Conservation (phyloP, 23 tunicate species). For the Ciona savignyi region DNA sequence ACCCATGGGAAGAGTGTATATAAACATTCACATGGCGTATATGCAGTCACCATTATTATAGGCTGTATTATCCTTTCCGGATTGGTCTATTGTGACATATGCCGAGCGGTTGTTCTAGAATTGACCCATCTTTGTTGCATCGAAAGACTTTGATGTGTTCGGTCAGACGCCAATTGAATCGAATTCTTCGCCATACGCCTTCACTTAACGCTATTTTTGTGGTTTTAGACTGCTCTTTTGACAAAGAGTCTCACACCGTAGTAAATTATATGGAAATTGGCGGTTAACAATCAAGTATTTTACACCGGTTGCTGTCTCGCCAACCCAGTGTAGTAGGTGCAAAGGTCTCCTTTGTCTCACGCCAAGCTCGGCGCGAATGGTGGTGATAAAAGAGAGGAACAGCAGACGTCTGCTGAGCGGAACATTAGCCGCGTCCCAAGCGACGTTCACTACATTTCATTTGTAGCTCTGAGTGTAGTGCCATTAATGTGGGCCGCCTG, state of each 20-base stretch:
- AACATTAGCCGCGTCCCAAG: slow-evolving; percentile 2
- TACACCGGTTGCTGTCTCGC: slow-evolving; percentile 2
- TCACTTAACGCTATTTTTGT: neutral
- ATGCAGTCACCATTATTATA: neutral
- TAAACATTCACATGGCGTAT: neutral
- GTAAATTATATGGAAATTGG: neutral
- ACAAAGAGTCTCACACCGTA: neutral
- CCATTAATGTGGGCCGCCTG: slow-evolving; percentile 2
- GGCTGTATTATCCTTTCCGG: neutral
- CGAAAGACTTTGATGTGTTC: neutral
- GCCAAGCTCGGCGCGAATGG: neutral
- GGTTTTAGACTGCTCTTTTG: neutral
- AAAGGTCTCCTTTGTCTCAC: neutral
- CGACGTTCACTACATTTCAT: neutral
- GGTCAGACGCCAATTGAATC: neutral
- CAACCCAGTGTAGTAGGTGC: neutral
- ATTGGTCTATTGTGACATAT: neutral
- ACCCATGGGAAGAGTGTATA: too few species aligned
- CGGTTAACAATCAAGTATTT: neutral
- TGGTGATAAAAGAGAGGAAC: neutral
- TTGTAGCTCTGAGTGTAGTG: neutral
- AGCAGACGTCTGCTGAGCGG: slow-evolving; percentile 1
- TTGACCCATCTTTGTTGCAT: neutral
- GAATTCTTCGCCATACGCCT: neutral
- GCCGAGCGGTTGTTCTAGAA: neutral